Evolutionary conservation across 53 echinoderm and acorn worm genomes (phyloP), one percentile per base, ranked within the genome.

Genomic region (Hippasteria phrygiana): DNA sequence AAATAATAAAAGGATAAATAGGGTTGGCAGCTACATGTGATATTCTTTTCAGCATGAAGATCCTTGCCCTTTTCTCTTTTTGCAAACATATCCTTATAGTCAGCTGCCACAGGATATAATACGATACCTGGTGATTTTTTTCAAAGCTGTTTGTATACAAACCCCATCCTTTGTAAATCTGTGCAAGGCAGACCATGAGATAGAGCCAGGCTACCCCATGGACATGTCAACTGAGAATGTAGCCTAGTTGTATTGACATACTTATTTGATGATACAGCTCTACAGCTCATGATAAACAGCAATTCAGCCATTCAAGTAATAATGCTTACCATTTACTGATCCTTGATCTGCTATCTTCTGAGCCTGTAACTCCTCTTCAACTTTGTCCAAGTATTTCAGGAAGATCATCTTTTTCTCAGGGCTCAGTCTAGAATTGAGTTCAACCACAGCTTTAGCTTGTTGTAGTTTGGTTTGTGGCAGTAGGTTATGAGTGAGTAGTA

Each of bases 321-420:
- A 48, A 8, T 10, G 59, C 85, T 85, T 8, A 85, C 91, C 91
- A 55, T 80, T 80, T 3, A 66, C 67, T 32, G 87, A 91, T 54
- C 42, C 51, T 29, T 65, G 27, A 64, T 26, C 72, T 41, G 43
- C 36, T 16, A 43, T 39, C 39, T 55, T 82, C 35, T 42, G 59
- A 16, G 24, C 18, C 36, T 71, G 38, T 32, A 71, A 11, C 20
- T 87, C 77, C 72, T 89, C 78, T 55, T 91, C 79, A 29, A 89
- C 74, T 43, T 89, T 93, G 51, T 89, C 75, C 88, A 93, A 82
- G 69, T 82, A 75, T 64, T 95, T 95, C 71, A 95, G 45, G 43
- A 93, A 83, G 16, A 42, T 89, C 87, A 95, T 91, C 89, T 93
- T 95, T 55, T 69, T 91, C 43, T 95, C 95, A 9, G 93, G 91